phyloP scores from a whole-genome alignment of 2,113 vertebrate genomes.

The Pitta sordida region DNA sequence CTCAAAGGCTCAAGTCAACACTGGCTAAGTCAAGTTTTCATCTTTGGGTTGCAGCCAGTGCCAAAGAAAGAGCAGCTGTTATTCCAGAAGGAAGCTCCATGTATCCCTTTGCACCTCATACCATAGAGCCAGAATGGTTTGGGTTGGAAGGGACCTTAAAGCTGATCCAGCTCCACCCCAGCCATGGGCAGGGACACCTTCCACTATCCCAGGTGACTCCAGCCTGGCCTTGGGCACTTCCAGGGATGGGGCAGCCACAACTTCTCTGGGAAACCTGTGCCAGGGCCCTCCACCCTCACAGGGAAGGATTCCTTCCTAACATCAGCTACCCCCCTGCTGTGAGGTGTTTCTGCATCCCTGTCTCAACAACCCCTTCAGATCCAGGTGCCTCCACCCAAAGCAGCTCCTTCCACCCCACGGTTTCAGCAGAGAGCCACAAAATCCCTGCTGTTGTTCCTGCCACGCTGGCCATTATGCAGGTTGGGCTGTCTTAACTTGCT shows the following conservation, averaged over 20 bases:
- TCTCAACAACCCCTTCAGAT: not conserved
- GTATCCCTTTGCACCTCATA: rapidly evolving
- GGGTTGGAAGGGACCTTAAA: not conserved
- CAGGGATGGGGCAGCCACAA: not conserved
- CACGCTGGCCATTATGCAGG: not conserved
- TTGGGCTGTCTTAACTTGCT: constrained; percentile 1
- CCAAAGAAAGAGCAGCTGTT: not conserved
- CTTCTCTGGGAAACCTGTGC: not conserved
- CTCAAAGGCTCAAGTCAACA: not conserved
- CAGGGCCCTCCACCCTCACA: not conserved
- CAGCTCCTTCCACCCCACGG: not conserved
- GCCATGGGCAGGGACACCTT: not conserved
- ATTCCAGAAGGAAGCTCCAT: not conserved
- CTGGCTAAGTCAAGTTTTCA: not conserved
- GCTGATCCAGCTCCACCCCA: too few species aligned
- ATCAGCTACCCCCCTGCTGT: not conserved
- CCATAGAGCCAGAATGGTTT: not conserved
- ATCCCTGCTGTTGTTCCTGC: not conserved
- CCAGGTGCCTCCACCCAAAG: not conserved
- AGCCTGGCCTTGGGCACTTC: not conserved
- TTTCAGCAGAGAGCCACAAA: not conserved
- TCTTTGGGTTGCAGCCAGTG: not conserved
- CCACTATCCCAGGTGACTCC: not conserved
- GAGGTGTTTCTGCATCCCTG: rapidly evolving
- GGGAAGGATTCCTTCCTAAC: not conserved